A percentile compares a stretch with the other conserved stretches of the same genome.
These are phyloP conservation scores for Schrankia costaestrigalis DNA, from an alignment of 2,888 invertebrate species.

Conservation along the genomic window DNA sequence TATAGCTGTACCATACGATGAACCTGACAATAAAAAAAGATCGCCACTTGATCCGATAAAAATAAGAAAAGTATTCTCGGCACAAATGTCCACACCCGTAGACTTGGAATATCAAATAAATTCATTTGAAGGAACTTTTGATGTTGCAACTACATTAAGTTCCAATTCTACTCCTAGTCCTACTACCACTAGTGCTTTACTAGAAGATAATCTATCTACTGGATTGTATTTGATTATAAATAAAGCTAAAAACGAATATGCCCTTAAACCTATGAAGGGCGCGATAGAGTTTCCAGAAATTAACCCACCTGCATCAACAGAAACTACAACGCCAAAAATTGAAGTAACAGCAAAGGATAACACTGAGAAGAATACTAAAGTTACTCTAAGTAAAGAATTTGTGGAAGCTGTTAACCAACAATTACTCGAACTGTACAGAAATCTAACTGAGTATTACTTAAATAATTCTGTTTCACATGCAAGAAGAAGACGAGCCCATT, in stretches of 20 bases:
- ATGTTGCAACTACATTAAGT: neutral
- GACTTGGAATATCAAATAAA: conserved; percentile 62
- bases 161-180: neutral
- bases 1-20: conserved; percentile 49
- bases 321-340: conserved; percentile 7
- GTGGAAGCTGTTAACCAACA: conserved; percentile 48
- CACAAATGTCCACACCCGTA: conserved; percentile 57
- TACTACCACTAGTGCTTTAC: conserved; percentile 3
- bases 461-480: neutral
- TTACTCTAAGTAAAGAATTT: conserved; percentile 50
- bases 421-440: conserved; percentile 41
- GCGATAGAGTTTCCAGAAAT: conserved; percentile 19
- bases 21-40: conserved; percentile 38
- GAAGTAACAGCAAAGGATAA: conserved; percentile 23
- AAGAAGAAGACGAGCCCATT: conserved; percentile 3
- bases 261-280: conserved; percentile 41
- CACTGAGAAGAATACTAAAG: conserved; percentile 26
- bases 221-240: conserved; percentile 55
- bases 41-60: conserved; percentile 35
- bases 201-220: conserved; percentile 31
- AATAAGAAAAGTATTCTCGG: conserved; percentile 56
- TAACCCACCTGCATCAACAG: conserved; percentile 16
- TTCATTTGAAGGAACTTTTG: conserved; percentile 36
- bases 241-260: conserved; percentile 36
- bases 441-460: conserved; percentile 22